Base-by-base conservation (phyloP, 1,140 invertebrate species). In the Drosophila seguyi region DNA sequence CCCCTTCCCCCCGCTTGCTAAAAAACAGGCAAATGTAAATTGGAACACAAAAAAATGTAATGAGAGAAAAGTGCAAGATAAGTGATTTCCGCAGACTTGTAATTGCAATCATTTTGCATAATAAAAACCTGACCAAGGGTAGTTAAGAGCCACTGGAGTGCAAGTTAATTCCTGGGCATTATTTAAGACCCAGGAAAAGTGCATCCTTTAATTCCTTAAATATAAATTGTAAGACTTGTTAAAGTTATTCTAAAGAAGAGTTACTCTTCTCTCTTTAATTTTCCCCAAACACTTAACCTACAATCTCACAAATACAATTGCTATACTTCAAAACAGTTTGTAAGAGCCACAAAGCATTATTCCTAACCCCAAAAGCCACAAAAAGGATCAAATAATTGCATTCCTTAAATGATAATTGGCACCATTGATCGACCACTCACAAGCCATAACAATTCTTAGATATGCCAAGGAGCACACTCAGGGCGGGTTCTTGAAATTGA, bases 321-420 rank as follows among this genome's bases (percentile, higher is more conserved):
- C 36, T 11, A 41, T 11, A 6, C 27, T 14, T 16, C 1, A 34
- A 4, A 42, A 7, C n/a, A 0, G 0, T 36, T 11, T n/a, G 1
- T 10, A 25, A n/a, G 3, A 18, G 11, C 34, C 18, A 13, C 20
- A 16, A 22, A 52, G 39, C 18, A 34, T 16, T 63, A 62, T 41
- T 62, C 22, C 8, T 16, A 10, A 53, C 4, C 38, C 55, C 18
- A 14, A 38, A 18, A 6, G 20, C 39, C 53, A 18, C 14, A 38
- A 38, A 42, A 16, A 58, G 25, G 18, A 18, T 45, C 7, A 20
- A 6, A 38, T 29, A 29, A 38, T 36, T 31, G 53, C 31, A 29
- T 11, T 20, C 34, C 38, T 38, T 20, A 58, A 72, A 71, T 31
- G 29, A 58, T 72, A 71, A 72, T 72, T 72, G 55, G 53, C 69